These are phyloP conservation scores for Papilio gigon DNA, from an alignment of 2,888 invertebrate species.

Conservation along the genomic window DNA sequence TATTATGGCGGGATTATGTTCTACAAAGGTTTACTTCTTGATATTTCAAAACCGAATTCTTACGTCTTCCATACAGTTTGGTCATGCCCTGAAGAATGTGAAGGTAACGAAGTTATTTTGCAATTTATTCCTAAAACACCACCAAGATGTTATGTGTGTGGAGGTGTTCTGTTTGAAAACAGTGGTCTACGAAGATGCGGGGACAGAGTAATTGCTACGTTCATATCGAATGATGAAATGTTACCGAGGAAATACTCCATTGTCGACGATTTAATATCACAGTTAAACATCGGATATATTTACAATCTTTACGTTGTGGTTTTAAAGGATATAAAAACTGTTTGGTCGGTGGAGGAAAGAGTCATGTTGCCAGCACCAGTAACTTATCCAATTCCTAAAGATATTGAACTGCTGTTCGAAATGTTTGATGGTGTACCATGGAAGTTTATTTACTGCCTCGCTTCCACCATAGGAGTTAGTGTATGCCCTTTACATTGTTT, in stretches of 20 bases:
- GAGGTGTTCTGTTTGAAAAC: conserved; percentile 69
- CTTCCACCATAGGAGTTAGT: conserved; percentile 68
- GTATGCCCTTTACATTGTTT: conserved; percentile 70
- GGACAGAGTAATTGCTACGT: conserved; percentile 64
- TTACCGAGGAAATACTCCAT: conserved; percentile 58
- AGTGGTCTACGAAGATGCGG: conserved; percentile 70
- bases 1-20: conserved; percentile 58
- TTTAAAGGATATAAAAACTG: conserved; percentile 57
- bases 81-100: conserved; percentile 77
- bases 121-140: conserved; percentile 67
- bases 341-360: conserved; percentile 66
- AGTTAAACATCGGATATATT: conserved; percentile 58
- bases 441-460: conserved; percentile 74
- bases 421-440: conserved; percentile 65
- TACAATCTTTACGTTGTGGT: conserved; percentile 59
- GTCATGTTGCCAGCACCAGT: conserved; percentile 55
- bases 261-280: conserved; percentile 64
- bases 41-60: conserved; percentile 60
- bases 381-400: conserved; percentile 56
- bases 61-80: conserved; percentile 73
- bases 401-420: conserved; percentile 60
- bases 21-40: conserved; percentile 62
- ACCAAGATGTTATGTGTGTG: conserved; percentile 69
- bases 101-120: conserved; percentile 69
- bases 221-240: conserved; percentile 54